Evolutionary conservation across 2,113 vertebrate species (phyloP).

Genomic region (Eulemur rufifrons): DNA sequence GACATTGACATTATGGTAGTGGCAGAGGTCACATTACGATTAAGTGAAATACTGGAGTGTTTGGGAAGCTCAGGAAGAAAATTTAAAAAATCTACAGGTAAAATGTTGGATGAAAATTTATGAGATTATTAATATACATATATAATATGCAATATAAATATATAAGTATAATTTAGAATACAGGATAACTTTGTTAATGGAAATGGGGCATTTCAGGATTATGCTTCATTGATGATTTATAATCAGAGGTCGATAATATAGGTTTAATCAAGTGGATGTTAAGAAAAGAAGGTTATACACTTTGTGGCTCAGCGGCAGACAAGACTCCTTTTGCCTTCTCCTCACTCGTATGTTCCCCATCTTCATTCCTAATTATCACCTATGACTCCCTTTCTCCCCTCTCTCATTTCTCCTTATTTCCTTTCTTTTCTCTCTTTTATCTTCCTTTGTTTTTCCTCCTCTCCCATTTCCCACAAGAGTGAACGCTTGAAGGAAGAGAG

Average conservation of each 20-base stretch:
- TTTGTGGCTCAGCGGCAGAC: not conserved
- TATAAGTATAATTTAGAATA: not conserved
- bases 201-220: not conserved
- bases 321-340: not conserved
- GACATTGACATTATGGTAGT: constrained; percentile 82
- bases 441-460: not conserved
- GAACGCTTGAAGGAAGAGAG: not conserved
- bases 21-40: constrained; percentile 87
- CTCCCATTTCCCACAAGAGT: not conserved
- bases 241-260: not conserved
- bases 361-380: not conserved
- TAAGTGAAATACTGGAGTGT: constrained; percentile 87
- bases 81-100: constrained; percentile 80
- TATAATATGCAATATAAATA: not conserved
- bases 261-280: not conserved
- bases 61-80: constrained; percentile 78
- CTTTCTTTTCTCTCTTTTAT: not conserved
- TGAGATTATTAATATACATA: not conserved
- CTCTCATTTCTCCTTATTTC: not conserved
- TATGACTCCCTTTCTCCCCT: not conserved
- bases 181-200: not conserved
- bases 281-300: not conserved
- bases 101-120: constrained; percentile 45
- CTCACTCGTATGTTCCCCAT: not conserved
- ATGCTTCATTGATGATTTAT: not conserved